Evolutionary conservation across 2,113 vertebrate genomes (phyloP).

Genomic region (Scomber scombrus): DNA sequence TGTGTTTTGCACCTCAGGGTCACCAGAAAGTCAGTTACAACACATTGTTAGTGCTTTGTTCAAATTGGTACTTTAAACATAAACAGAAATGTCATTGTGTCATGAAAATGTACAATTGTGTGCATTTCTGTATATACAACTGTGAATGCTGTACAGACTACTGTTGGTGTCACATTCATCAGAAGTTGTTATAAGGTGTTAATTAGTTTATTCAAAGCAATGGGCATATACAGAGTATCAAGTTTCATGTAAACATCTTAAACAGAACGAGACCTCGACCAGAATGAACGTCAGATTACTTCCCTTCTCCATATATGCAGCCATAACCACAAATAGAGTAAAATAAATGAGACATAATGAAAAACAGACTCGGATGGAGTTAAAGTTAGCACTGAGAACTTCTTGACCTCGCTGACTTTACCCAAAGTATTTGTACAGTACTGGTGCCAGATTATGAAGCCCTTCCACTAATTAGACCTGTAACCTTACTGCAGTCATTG

Average conservation of each 20-base stretch:
- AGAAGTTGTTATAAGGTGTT: background rate
- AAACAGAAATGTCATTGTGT: no score
- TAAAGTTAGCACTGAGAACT: conserved; percentile 21
- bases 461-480: conserved; percentile 64
- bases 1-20: no score
- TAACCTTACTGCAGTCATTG: conserved; percentile 69
- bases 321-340: background rate
- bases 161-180: background rate
- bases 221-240: background rate
- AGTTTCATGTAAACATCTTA: background rate
- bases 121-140: background rate
- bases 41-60: no score
- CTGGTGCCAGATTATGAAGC: conserved; percentile 52
- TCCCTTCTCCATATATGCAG: background rate
- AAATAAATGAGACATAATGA: background rate
- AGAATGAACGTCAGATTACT: background rate
- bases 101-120: no score
- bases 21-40: no score
- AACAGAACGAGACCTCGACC: background rate
- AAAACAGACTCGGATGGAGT: conserved; percentile 9
- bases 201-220: background rate
- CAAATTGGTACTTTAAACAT: no score
- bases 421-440: conserved; percentile 45
- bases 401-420: conserved; percentile 54
- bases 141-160: background rate